Conservation (phyloP, 2,888 invertebrate genomes). For the Melanotus villosus region DNA sequence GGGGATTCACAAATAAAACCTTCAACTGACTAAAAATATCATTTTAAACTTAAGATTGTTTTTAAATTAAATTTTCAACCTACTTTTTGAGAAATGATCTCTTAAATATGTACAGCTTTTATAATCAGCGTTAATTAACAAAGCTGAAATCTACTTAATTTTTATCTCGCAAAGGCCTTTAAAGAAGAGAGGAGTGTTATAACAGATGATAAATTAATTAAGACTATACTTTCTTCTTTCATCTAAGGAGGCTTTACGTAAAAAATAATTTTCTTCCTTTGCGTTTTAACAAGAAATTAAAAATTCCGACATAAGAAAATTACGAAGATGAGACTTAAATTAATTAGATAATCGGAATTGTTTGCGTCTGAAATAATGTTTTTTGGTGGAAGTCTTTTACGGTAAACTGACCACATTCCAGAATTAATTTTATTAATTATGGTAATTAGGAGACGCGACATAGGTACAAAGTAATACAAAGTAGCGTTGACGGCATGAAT, state of each 20-base stretch:
- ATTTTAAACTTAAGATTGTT: no score
- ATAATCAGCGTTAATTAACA: conserved; percentile 1
- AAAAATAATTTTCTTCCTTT: not conserved
- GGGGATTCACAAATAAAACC: no score
- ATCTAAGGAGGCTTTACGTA: not conserved
- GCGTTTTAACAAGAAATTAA: no score
- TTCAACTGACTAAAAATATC: no score
- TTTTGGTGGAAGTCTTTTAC: not conserved
- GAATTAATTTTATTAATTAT: conserved; percentile 24
- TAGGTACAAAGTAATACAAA: not conserved
- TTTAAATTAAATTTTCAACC: not conserved
- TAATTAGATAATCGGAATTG: not conserved
- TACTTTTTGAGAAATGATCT: not conserved
- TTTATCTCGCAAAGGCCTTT: not conserved
- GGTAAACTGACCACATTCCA: conserved; percentile 5
- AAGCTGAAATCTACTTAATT: not conserved
- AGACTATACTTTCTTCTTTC: not conserved
- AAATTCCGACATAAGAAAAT: no score
- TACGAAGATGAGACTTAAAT: not conserved
- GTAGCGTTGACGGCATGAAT: not conserved
- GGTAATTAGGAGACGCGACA: conserved; percentile 9
- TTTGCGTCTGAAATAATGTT: not conserved
- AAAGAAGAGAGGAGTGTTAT: no score
- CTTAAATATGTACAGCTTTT: not conserved
- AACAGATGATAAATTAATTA: conserved; percentile 5